Base-by-base conservation (phyloP, 1,140 invertebrate species). In the Pseudomyrmex dendroicus region DNA sequence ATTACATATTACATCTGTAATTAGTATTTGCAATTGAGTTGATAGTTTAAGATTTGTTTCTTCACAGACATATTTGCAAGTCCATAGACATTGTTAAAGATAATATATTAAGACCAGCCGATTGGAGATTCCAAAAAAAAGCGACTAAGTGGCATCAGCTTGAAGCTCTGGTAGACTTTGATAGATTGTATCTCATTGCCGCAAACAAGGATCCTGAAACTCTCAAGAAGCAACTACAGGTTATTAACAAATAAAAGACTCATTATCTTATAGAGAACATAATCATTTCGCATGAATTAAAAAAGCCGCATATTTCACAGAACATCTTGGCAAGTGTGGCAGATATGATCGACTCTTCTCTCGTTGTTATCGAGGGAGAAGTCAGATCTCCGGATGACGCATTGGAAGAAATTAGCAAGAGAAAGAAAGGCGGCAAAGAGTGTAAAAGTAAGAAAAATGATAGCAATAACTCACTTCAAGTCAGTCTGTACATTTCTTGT, bases 111-210 rank as follows among this genome's bases (percentile, higher is more conserved):
- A 96, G 95, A 89, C 95, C 95, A 83, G 95, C 95, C 35, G 95
- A 96, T 7, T 96, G 96, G 95, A 96, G 96, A 87, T 96, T 97
- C 91, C 92, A 95, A 85, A 90, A 95, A 0, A 96, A 96, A 91
- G 84, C 93, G 2, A 95, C 94, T 4, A 95, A 95, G 86, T 97
- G 97, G 97, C 95, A 96, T 85, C 95, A 96, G 88, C 90, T 97
- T n/a, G 95, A 97, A 87, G 96, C 96, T 85, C 94, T 95, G 84
- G 95, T 96, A 89, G 95, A 96, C 89, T 95, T 97, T 91, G 96
- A 97, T 93, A 94, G 95, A 88, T 90, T 95, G 50, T 96, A 96
- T 90, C 95, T 95, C 57, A 95, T 97, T 59, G 92, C 95, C 83
- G 93, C 95, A 25, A 94, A 95, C 78, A 94, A 95, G 87, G 93